Conservation (phyloP, 2,113 vertebrate genomes). For the Phyllostomus hastatus region DNA sequence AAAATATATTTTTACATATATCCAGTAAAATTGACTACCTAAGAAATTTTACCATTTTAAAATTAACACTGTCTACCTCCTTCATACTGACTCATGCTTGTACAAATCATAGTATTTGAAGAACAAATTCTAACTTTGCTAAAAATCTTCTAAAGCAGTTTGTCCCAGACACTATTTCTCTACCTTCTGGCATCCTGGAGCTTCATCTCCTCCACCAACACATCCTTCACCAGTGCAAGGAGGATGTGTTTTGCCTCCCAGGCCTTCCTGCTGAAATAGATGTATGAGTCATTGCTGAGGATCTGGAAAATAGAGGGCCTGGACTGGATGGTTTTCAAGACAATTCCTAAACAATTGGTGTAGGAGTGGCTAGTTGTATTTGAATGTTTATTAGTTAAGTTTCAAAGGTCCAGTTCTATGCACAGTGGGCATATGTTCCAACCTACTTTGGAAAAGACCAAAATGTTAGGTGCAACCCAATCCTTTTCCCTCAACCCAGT, state of each 20-base stretch:
- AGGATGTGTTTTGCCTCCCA: neutral
- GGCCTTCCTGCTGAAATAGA: neutral
- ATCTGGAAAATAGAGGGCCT: neutral
- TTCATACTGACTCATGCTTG: conserved; percentile 22
- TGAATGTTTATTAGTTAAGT: neutral
- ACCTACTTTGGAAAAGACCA: neutral
- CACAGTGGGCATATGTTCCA: neutral
- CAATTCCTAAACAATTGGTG: neutral
- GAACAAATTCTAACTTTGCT: neutral
- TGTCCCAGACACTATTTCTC: neutral
- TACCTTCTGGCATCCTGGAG: neutral
- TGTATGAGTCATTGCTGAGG: neutral
- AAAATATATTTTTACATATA: neutral
- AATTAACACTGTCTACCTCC: neutral
- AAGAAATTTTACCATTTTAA: conserved; percentile 26
- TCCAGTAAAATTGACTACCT: neutral
- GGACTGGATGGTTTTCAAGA: neutral
- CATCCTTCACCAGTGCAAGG: neutral
- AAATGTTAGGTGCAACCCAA: neutral
- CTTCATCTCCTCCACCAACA: neutral
- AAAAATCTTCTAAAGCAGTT: neutral
- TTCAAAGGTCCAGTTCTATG: neutral
- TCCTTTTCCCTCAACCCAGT: too few species aligned
- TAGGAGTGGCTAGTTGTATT: neutral
- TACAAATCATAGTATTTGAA: neutral